Evolutionary conservation across 2,888 invertebrate genomes (phyloP), one percentile per base, ranked within the genome.

Genomic region (Antheraea assamensis): DNA sequence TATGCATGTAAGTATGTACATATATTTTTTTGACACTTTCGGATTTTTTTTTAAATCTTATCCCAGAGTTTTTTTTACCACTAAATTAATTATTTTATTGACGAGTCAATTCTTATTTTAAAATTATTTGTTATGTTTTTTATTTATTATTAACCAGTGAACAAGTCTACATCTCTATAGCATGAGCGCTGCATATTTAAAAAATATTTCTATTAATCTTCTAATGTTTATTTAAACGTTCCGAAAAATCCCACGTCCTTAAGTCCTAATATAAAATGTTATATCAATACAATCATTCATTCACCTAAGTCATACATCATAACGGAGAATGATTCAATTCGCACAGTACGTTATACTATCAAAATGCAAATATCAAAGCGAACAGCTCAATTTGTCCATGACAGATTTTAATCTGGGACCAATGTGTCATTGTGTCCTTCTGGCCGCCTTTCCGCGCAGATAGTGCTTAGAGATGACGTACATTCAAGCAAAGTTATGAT

Each of bases 361-460:
- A 78, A 82, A 81, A 80, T 79, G 80, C 79, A 81, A 81, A 83
- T 81, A 80, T 72, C 74, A 74, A 74, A 79, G 79, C 81, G 83
- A 87, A 85, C 87, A 80, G 83, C 79, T 79, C 85, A 83, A 92
- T 91, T 91, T 90, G 90, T 91, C 87, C 81, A 76, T 82, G 82
- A 85, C 88, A 87, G 90, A 92, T 92, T 88, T 87, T 87, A 90
- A 91, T 91, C 90, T 88, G 52, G 21, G 30, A 30, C 61, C 61
- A 64, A 30, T 64, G 19, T 17, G 8, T 64, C 61, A 64, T 30
- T 17, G 30, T 64, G 30, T 64, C 58, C n/a, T n/a, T 58, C 58
- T 24, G 58, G 27, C 3, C 61, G 30, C 30, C 27, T 64, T 64
- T 64, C 61, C 27, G 30, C 19, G 27, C 15, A 15, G 27, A 27